Conservation (phyloP, 2,113 vertebrate genomes). For the Pantherophis guttatus region DNA sequence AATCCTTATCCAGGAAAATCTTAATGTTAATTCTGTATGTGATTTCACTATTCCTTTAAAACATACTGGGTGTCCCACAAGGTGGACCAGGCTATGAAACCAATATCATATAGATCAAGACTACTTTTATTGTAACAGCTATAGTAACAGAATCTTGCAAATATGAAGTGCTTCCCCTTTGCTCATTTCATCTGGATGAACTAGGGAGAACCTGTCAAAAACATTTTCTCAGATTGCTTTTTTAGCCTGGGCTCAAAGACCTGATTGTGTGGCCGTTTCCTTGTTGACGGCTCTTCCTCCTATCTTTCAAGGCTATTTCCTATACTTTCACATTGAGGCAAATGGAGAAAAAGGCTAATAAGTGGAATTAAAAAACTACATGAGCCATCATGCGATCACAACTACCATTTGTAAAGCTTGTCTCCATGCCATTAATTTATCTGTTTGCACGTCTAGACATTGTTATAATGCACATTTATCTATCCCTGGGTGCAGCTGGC, state of each 20-base stretch:
- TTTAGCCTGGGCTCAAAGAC: background rate
- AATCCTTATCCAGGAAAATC: background rate
- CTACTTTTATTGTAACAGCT: background rate
- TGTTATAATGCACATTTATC: background rate
- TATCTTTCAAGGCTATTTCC: background rate
- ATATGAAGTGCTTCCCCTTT: background rate
- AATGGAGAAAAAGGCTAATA: slow-evolving; percentile 33
- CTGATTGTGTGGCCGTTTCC: background rate
- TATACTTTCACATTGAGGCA: slow-evolving; percentile 24
- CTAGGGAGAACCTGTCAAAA: background rate
- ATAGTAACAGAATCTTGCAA: background rate
- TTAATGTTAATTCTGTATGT: slow-evolving; percentile 8
- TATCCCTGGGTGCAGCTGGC: no score
- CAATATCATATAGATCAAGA: background rate
- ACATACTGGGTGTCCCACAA: slow-evolving; percentile 26
- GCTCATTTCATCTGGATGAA: background rate
- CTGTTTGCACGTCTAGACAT: background rate
- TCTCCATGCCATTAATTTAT: background rate
- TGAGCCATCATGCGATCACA: background rate
- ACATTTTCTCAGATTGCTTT: background rate
- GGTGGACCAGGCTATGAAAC: background rate
- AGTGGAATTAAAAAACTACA: background rate
- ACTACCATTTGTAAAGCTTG: background rate
- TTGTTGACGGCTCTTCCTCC: background rate
- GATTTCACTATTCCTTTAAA: slow-evolving; percentile 41